A percentile compares a stretch with the other conserved stretches of the same genome.
Conservation (phyloP, 64 coral and sea anemone species). For the Stichodactyla mertensii region DNA sequence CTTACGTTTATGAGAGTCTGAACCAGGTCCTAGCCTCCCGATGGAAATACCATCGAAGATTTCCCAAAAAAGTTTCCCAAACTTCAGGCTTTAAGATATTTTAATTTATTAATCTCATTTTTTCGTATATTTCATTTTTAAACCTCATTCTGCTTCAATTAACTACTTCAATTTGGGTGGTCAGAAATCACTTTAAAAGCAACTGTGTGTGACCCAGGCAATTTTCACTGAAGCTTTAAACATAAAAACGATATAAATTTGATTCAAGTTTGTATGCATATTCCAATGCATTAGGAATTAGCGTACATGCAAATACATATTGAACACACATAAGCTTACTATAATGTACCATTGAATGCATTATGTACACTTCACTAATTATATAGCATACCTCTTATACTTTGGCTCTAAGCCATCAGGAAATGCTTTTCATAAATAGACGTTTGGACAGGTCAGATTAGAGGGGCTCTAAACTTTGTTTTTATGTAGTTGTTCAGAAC, state of each 20-base stretch:
- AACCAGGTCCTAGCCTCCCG: neutral
- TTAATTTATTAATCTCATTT: neutral
- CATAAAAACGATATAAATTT: neutral
- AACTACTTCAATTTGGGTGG: conserved; percentile 5
- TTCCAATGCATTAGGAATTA: neutral
- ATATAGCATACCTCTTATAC: neutral
- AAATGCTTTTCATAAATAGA: neutral
- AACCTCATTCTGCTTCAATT: neutral
- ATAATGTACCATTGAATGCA: neutral
- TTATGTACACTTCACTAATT: neutral
- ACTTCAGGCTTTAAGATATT: neutral
- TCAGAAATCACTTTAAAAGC: neutral
- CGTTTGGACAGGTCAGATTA: neutral
- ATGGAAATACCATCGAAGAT: neutral
- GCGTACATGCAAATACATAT: neutral
- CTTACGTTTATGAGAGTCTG: neutral
- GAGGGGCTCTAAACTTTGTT: neutral
- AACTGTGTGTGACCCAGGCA: neutral
- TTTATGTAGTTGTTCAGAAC: neutral
- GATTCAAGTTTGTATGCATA: neutral
- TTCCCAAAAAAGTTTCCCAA: neutral
- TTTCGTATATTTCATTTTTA: neutral
- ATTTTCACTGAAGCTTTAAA: too few species aligned
- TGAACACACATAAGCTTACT: neutral
- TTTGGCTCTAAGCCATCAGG: conserved; percentile 7